Evolutionary conservation across 2,888 invertebrate genomes (phyloP), one percentile per base, ranked within the genome.

Genomic region (Cyaniris semiargus): DNA sequence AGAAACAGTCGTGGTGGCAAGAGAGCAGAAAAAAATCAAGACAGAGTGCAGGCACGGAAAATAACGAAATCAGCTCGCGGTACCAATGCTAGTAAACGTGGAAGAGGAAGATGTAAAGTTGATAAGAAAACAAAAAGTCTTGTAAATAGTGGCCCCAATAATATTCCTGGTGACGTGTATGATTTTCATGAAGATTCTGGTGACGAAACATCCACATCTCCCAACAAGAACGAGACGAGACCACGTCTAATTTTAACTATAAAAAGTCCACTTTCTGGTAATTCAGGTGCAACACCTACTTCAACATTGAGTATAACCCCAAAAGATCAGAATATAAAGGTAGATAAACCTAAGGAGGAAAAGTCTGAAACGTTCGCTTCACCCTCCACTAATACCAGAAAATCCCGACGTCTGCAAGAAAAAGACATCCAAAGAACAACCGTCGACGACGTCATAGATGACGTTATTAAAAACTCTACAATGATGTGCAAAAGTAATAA

Each of bases 141-240:
- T 13, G 87, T 91, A 3, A 94, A 93, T 84, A 92, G 91, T 13
- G 95, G 94, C 81, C 94, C 95, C 79, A 95, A 93, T 82, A 95
- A 95, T 82, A 89, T 95, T 75, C 95, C 96, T 0, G 96, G 96
- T 13, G 98, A 98, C 85, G 95, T 98, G 3, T 98, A 98, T 86
- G 98, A 98, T 87, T 98, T 98, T 86, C 96, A 97, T 82, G 98
- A 98, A 85, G 98, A 98, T 87, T 97, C 97, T 6, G 97, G 96
- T 66, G 98, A 98, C 85, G 97, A 97, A 85, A 94, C 93, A 18
- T 87, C 93, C 56, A 85, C 88, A 71, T 88, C 91, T 23, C 85
- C 89, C 18, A 90, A 87, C 81, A 94, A 92, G 84, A 83, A 85
- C 71, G 95, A 95, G 85, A 89, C 94, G 77, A 95, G 97, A 31